These are phyloP conservation scores for Chirona hameri DNA, from an alignment of 2,888 invertebrate species.

Conservation along the genomic window DNA sequence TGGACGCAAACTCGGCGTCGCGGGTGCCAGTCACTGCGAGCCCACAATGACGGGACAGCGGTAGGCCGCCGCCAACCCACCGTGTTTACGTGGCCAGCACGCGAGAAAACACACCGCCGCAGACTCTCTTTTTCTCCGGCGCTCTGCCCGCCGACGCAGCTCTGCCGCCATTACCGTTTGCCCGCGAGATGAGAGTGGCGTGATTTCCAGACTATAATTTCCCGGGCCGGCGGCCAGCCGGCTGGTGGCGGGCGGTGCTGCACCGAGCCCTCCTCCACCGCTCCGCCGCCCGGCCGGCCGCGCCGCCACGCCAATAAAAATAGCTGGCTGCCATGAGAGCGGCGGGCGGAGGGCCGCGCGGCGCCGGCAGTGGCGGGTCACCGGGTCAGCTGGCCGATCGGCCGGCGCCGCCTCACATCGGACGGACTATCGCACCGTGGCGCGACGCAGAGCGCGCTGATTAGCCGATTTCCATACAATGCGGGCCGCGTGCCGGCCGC, in stretches of 20 bases:
- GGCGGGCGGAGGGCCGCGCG: background rate
- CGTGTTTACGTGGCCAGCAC: background rate
- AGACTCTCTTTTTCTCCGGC: background rate
- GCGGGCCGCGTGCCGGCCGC: background rate
- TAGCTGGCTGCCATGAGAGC: background rate
- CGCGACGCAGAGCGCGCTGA: background rate
- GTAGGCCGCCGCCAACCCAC: background rate
- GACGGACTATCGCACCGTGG: background rate
- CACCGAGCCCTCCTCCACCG: background rate
- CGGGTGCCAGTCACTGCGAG: background rate
- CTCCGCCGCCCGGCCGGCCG: background rate
- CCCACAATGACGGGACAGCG: background rate
- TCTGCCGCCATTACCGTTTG: background rate
- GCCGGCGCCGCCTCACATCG: background rate
- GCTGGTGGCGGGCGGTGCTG: background rate
- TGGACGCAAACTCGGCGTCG: too few relatives aligned
- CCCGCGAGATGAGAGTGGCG: slow-evolving; percentile 9
- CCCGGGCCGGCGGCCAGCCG: background rate
- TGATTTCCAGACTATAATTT: slow-evolving; percentile 24
- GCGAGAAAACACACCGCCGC: background rate
- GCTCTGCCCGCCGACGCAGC: background rate
- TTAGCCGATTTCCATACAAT: slow-evolving; percentile 22
- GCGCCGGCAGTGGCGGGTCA: background rate
- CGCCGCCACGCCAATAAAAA: background rate
- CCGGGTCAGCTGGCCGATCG: background rate